Evolutionary conservation across 2,797 vertebrate species (phyloP), one percentile per base, ranked within the genome.

Genomic region (Dryobates pubescens): DNA sequence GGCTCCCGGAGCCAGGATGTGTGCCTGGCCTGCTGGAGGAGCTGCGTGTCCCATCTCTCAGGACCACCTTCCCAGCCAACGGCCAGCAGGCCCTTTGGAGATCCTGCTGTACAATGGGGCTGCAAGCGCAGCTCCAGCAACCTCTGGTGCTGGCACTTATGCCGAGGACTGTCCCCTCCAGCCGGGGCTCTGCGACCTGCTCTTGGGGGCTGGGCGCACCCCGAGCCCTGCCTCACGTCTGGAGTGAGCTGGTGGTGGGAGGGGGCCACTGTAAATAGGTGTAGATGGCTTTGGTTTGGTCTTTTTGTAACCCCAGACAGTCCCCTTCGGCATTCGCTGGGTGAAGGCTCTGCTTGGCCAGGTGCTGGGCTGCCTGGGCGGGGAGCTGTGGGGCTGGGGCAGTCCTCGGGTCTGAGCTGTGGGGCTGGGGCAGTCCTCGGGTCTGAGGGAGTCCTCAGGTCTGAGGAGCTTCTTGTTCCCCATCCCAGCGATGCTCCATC

Each of bases 261-360:
- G 38, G 49, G 82, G 36, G 41, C 65, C 51, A 8, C 36, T 94
- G 94, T 94, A 92, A 78, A 91, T 95, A 93, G 0, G 23, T 84
- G 87, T 95, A 94, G 90, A 91, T 92, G 95, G 89, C 90, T 74
- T 95, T 24, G 53, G 32, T 86, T 67, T 34, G 86, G 85, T 90
- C n/a, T 17, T 72, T 81, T 75, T 94, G 79, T 93, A 96, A 89
- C 62, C 87, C 19, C 1, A 22, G 82, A 15, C n/a, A 90, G 78
- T 43, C 41, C 62, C 83, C 88, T 29, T 29, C 47, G 70, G 58
- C 71, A 62, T 38, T 27, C 62, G 81, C 70, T 6, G 32, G 69
- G 45, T 3, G 17, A 68, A 49, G 61, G 63, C 43, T 82, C 32
- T n/a, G 63, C 53, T 72, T 12, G 9, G 71, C 54, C 23, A 4